Percentiles rank a stretch among this genome's conserved stretches.
Conservation (phyloP, 1,140 invertebrate genomes). For the Aphelinus atriplicis region DNA sequence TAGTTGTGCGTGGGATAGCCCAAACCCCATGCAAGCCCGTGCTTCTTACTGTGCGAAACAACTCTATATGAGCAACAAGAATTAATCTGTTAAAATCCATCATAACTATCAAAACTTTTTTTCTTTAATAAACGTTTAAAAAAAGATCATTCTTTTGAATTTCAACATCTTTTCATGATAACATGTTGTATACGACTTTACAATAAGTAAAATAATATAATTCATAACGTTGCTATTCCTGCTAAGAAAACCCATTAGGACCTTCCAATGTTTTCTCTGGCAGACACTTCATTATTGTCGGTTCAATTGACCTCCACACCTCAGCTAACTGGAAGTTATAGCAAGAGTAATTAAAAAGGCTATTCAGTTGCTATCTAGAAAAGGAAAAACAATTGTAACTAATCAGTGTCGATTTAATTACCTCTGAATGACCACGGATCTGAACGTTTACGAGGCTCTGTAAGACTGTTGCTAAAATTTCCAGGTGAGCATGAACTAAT, state of each 20-base stretch:
- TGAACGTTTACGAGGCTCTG: slow-evolving; percentile 72
- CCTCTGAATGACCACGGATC: slow-evolving; percentile 72
- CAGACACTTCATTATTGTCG: slow-evolving; percentile 68
- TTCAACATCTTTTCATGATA: neutral
- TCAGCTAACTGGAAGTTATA: slow-evolving; percentile 65
- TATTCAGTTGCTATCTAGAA: neutral
- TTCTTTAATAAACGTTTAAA: neutral
- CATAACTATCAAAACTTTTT: neutral
- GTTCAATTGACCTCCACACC: slow-evolving; percentile 70
- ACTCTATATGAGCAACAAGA: neutral
- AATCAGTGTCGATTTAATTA: slow-evolving; percentile 52
- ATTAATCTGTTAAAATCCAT: neutral
- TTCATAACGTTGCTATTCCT: neutral
- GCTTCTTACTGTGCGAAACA: too few species aligned
- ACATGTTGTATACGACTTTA: neutral
- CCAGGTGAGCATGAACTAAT: slow-evolving; percentile 75
- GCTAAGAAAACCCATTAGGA: slow-evolving; percentile 60
- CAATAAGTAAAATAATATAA: slow-evolving; percentile 5
- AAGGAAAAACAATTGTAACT: neutral
- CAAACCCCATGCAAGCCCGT: too few species aligned
- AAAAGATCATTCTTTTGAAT: neutral
- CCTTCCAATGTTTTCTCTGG: slow-evolving; percentile 61
- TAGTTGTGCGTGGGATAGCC: too few species aligned
- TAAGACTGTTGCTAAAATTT: slow-evolving; percentile 73
- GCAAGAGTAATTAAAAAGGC: neutral